Evolutionary conservation across 2,888 invertebrate genomes (phyloP).

Genomic region (Ornithoptera priamus): DNA sequence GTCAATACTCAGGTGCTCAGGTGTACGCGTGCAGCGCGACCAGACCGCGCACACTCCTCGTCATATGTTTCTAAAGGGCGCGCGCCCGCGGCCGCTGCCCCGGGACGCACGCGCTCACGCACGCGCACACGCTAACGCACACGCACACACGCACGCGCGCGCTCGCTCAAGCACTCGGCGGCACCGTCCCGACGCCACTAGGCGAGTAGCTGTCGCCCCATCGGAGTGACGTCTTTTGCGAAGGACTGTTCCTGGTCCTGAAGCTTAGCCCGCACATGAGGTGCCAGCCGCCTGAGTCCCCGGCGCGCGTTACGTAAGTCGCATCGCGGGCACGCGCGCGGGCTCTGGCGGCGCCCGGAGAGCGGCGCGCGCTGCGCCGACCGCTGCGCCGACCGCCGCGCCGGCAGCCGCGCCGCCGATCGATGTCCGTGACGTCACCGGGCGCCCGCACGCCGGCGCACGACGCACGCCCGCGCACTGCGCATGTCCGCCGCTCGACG

Average conservation of each 20-base stretch:
- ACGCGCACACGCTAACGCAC: too few species aligned
- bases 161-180: slow-evolving; percentile 18
- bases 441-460: background rate
- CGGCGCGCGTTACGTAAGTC: slow-evolving; percentile 62
- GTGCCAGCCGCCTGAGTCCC: slow-evolving; percentile 59
- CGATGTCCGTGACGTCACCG: background rate
- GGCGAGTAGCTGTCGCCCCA: slow-evolving; percentile 93
- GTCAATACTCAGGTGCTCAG: too few species aligned
- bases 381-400: slow-evolving; percentile 58
- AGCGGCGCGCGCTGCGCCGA: slow-evolving; percentile 38
- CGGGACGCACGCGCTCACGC: too few species aligned
- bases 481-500: background rate
- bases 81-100: too few species aligned
- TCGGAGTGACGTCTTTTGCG: slow-evolving; percentile 97
- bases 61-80: slow-evolving; percentile 2
- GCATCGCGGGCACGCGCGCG: slow-evolving; percentile 51
- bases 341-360: slow-evolving; percentile 46
- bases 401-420: slow-evolving; percentile 52
- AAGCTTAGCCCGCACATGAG: slow-evolving; percentile 97
- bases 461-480: background rate
- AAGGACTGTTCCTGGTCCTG: slow-evolving; percentile 97
- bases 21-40: background rate
- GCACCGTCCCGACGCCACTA: slow-evolving; percentile 32
- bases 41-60: background rate
- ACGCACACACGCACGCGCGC: background rate